These are phyloP conservation scores for Oriolus oriolus DNA, from an alignment of 2,113 vertebrate species.

Conservation along the genomic window DNA sequence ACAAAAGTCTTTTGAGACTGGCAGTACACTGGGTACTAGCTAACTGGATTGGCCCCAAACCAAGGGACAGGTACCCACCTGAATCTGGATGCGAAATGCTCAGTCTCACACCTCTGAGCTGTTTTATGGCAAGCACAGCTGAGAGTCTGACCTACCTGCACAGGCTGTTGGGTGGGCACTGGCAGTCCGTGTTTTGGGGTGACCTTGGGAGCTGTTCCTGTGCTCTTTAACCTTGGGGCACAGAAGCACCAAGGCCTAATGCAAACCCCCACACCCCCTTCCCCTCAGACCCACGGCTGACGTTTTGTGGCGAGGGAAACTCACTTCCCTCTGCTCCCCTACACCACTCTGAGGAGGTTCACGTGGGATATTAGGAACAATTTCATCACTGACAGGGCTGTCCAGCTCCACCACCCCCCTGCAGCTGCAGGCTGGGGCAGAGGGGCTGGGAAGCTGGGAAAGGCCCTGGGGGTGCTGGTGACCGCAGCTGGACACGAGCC, in stretches of 20 bases:
- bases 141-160: fast-evolving
- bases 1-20: not conserved
- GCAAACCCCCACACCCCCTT: not conserved
- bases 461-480: not conserved
- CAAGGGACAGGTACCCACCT: fast-evolving
- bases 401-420: not conserved
- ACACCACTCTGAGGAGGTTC: not conserved
- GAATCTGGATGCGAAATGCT: not conserved
- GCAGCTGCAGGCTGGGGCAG: not conserved
- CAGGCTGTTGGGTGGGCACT: not conserved
- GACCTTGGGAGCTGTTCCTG: not conserved
- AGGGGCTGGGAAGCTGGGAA: not conserved
- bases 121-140: not conserved
- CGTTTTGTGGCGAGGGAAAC: not conserved
- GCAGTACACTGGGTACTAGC: too few relatives aligned
- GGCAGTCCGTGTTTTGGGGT: not conserved
- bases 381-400: not conserved
- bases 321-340: not conserved
- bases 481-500: not conserved
- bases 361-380: too few relatives aligned
- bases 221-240: not conserved
- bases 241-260: fast-evolving
- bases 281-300: not conserved
- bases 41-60: not conserved
- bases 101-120: not conserved